A percentile compares a stretch with the other conserved stretches of the same genome.
Conservation (phyloP, 2,888 invertebrate genomes). For the Cryptocheilus praepositus region DNA sequence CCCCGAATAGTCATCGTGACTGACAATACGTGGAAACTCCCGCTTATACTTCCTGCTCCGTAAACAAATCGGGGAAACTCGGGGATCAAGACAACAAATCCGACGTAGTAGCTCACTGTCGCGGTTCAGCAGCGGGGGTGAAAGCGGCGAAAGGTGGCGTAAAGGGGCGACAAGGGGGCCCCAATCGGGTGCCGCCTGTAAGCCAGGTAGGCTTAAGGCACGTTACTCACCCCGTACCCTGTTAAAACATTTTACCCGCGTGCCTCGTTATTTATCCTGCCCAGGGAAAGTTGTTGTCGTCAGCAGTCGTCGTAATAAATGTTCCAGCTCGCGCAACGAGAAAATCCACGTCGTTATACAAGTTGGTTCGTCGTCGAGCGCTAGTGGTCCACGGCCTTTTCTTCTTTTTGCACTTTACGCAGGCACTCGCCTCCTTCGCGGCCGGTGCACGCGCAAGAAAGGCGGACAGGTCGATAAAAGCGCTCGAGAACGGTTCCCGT, state of each 20-base stretch:
- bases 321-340: constrained; percentile 16
- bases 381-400: background rate
- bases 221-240: constrained; percentile 25
- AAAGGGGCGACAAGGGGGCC: background rate
- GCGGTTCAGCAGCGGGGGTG: constrained; percentile 11
- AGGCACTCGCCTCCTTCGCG: background rate
- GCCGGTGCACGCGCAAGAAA: background rate
- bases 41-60: background rate
- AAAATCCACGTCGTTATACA: constrained; percentile 23
- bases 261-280: constrained; percentile 47
- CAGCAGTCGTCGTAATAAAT: constrained; percentile 36
- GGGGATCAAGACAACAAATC: constrained; percentile 58
- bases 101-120: constrained; percentile 58
- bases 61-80: constrained; percentile 8
- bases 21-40: background rate
- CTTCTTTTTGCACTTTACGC: background rate
- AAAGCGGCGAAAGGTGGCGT: background rate
- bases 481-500: too few species aligned
- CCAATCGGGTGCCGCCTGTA: constrained; percentile 43
- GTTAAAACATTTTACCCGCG: constrained; percentile 33
- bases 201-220: constrained; percentile 48
- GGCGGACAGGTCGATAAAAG: too few species aligned
- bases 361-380: constrained; percentile 20
- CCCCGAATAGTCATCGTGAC: background rate
- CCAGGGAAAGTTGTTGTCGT: constrained; percentile 29